Evolutionary conservation across 2,888 invertebrate genomes (phyloP).

Genomic region (Pseudoips prasinana): DNA sequence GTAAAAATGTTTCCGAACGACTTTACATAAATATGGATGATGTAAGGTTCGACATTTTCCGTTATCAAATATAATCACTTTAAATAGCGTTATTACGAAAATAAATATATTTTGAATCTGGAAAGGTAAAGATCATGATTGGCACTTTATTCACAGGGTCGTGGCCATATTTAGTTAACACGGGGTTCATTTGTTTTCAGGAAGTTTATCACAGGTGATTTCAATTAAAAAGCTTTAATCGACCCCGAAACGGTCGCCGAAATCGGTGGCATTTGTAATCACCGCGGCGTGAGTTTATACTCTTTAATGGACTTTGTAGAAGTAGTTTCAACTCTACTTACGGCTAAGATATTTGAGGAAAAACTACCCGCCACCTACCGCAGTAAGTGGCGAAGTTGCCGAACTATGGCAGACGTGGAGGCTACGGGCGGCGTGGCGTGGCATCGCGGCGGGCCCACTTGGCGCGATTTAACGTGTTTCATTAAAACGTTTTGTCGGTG

Average conservation of each 20-base stretch:
- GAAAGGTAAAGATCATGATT: slow-evolving; percentile 11
- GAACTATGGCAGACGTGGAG: slow-evolving; percentile 59
- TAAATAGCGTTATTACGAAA: slow-evolving; percentile 16
- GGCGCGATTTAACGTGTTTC: slow-evolving; percentile 80
- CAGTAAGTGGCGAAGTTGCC: slow-evolving; percentile 74
- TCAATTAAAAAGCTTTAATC: slow-evolving; percentile 75
- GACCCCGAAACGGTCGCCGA: slow-evolving; percentile 66
- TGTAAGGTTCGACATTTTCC: slow-evolving; percentile 15
- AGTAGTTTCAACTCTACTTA: slow-evolving; percentile 80
- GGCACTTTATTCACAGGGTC: slow-evolving; percentile 27
- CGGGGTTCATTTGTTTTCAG: slow-evolving; percentile 21
- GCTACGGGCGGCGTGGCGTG: slow-evolving; percentile 35
- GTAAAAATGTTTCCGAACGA: background rate
- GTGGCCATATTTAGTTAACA: slow-evolving; percentile 26
- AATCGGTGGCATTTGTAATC: slow-evolving; percentile 76
- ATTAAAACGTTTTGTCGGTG: slow-evolving; percentile 81
- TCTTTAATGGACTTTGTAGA: slow-evolving; percentile 79
- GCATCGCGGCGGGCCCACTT: slow-evolving; percentile 59
- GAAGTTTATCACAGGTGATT: slow-evolving; percentile 55
- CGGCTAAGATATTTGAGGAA: slow-evolving; percentile 80
- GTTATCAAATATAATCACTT: slow-evolving; percentile 7
- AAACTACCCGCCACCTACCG: slow-evolving; percentile 73
- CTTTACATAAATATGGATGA: slow-evolving; percentile 11
- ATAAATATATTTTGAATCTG: slow-evolving; percentile 10
- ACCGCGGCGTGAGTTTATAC: slow-evolving; percentile 73